These are phyloP conservation scores for Hepsetus odoe DNA, from an alignment of 2,113 vertebrate genomes.

Conservation along the genomic window DNA sequence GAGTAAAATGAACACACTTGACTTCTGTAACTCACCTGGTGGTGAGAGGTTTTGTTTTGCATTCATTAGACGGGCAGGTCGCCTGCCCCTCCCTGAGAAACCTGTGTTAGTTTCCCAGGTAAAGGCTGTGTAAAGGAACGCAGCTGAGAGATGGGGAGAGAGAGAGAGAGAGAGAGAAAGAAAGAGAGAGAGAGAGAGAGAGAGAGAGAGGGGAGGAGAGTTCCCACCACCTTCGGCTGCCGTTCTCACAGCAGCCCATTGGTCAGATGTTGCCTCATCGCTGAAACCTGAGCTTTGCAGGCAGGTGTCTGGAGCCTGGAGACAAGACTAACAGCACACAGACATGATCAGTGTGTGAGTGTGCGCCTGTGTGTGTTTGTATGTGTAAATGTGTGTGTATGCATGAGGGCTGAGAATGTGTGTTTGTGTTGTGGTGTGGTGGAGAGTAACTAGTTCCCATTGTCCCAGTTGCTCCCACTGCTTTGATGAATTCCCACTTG, in stretches of 20 bases:
- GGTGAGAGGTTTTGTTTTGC: slow-evolving; percentile 74
- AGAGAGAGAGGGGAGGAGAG: slow-evolving; percentile 79
- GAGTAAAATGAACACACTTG: slow-evolving; percentile 64
- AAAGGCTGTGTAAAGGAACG: slow-evolving; percentile 51
- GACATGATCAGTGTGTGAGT: slow-evolving; percentile 33
- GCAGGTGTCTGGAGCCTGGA: slow-evolving; percentile 59
- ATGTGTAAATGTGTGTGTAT: slow-evolving; percentile 17
- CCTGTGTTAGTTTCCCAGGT: slow-evolving; percentile 74
- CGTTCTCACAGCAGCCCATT: slow-evolving; percentile 78
- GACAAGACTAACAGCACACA: slow-evolving; percentile 45
- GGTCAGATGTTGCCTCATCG: slow-evolving; percentile 69
- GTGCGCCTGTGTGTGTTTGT: slow-evolving; percentile 41
- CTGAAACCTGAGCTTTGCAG: slow-evolving; percentile 62
- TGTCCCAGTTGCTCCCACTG: background rate
- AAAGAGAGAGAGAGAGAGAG: slow-evolving; percentile 77
- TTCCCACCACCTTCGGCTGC: slow-evolving; percentile 82
- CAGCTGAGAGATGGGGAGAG: slow-evolving; percentile 16
- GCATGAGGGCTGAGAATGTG: background rate
- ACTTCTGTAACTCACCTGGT: slow-evolving; percentile 80
- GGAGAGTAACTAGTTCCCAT: background rate
- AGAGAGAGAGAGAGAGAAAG: slow-evolving; percentile 54
- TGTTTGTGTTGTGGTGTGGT: slow-evolving; percentile 28
- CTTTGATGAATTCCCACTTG: no score
- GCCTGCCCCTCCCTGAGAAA: slow-evolving; percentile 70
- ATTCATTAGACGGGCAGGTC: slow-evolving; percentile 70